Percentiles rank a stretch among this genome's conserved stretches.
Conservation (phyloP, 2,888 invertebrate species). For the Diaphora mendica region DNA sequence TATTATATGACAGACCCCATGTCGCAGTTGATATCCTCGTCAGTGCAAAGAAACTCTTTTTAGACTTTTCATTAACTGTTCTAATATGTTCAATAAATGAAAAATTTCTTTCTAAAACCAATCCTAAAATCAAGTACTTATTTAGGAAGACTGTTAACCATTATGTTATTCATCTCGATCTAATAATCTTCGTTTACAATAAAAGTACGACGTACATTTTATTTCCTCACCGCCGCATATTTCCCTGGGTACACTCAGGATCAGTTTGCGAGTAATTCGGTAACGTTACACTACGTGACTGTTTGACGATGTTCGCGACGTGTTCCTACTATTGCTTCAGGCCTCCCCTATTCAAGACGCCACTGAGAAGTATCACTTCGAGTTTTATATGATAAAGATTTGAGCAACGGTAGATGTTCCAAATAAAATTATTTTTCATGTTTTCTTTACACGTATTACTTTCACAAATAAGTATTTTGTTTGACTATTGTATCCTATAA, state of each 20-base stretch:
- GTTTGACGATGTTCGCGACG: conserved; percentile 75
- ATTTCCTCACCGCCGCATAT: conserved; percentile 64
- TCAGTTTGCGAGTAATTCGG: conserved; percentile 79
- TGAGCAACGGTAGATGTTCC: conserved; percentile 41
- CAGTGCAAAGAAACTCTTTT: no score
- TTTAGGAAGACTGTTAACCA: conserved; percentile 43
- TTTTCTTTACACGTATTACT: not conserved
- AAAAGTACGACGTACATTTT: conserved; percentile 66
- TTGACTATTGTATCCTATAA: not conserved
- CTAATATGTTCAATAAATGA: no score
- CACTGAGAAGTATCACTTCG: conserved; percentile 77
- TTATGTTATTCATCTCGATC: conserved; percentile 30
- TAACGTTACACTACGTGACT: conserved; percentile 80
- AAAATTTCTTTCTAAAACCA: no score
- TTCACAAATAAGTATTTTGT: not conserved
- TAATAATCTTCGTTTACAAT: conserved; percentile 47
- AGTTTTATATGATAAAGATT: conserved; percentile 69
- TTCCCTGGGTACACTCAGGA: conserved; percentile 77
- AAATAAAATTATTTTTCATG: conserved; percentile 19
- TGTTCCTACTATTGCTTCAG: conserved; percentile 77
- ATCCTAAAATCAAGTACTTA: no score
- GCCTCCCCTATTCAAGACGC: conserved; percentile 71
- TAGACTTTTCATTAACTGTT: no score
- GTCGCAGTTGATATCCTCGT: no score
- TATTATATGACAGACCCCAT: no score